Evolutionary conservation across 2,797 vertebrate genomes (phyloP), one percentile per base, ranked within the genome.

Genomic region (Salarias fasciatus): DNA sequence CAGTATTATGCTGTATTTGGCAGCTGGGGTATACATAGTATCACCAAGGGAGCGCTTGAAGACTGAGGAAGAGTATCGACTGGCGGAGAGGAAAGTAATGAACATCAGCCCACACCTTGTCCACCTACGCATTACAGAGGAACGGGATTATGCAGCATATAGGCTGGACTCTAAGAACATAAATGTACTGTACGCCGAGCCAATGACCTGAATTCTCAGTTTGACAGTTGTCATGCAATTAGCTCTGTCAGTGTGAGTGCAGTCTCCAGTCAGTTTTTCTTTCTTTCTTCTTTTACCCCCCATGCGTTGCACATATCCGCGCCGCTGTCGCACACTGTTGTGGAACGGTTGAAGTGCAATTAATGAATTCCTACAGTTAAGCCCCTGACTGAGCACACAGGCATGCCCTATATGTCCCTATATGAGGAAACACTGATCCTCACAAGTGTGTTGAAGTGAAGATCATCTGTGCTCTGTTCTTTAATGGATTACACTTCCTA

Each of bases 21-120:
- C 80, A 83, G 70, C 51, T 44, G 30, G 75, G 74, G 75, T 84
- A 86, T 77, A 85, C 77, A 80, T 79, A 86, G 83, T 65, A 82
- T 86, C 75, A 69, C 66, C 58, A 67, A 61, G 62, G 62, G 69
- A 87, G 75, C 43, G 33, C 61, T 67, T 75, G 69, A 78, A 81
- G 62, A 77, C 71, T 70, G 41, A 82, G 81, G 68, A 82, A 84
- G 76, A 83, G 68, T 80, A 79, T 83, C 47, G 71, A 66, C 74
- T 74, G 6, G 50, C 77, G 56, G 73, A 80, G 53, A 75, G 79
- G 54, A 84, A 84, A 84, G 85, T 87, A 87, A 83, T 89, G 83
- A 89, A 86, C 80, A 82, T 73, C 77, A 86, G 84, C 87, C 85
- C 84, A 86, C 86, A 88, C 86, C 82, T 85, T 83, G 73, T 88